Evolutionary conservation across 2,113 vertebrate genomes (phyloP), one percentile per base, ranked within the genome.

Genomic region (Corythoichthys intestinalis): DNA sequence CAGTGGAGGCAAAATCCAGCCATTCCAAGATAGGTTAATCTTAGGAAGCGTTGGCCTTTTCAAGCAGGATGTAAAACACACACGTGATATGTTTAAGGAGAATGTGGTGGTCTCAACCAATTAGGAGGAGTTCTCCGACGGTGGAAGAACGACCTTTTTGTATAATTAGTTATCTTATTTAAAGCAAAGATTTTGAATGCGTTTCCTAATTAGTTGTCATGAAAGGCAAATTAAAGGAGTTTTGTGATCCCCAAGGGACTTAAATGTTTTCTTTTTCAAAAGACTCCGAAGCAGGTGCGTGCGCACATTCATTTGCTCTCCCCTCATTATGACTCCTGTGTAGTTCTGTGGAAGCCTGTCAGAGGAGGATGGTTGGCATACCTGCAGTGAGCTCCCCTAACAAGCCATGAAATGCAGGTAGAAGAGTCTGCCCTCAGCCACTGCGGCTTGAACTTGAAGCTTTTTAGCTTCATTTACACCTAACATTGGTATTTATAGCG

Each of bases 201-300:
- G 94, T 94, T 94, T 92, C 94, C 93, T 94, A 95, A 96, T 96
- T 95, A 94, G 93, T 92, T 94, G 94, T 94, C 93, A 94, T 94
- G 94, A 93, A 94, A 93, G 92, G 93, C 91, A 94, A 95, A 94
- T 94, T 93, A 94, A 93, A 58, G 94, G 92, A 92, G 93, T 94
- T 93, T 92, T 92, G 92, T 73, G 88, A 88, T 94, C 91, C 92
- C 88, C 70, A 52, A 76, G 91, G 91, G 92, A 87, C 85, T 92
- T 88, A 83, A 90, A 89, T 68, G 68, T 79, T 61, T 91, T 91
- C 89, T 88, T 86, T 85, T 84, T 63, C 41, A 63, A 63, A 63
- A 63, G 76, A 77, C 75, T 84, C 69, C 56, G 15, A 47, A 28
- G n/a, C 73, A 56, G 80, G 70, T 70, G 70, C 79, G 70, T 52